Evolutionary conservation across 2,113 vertebrate species (phyloP).

Genomic region (Ranitomeya imitator): DNA sequence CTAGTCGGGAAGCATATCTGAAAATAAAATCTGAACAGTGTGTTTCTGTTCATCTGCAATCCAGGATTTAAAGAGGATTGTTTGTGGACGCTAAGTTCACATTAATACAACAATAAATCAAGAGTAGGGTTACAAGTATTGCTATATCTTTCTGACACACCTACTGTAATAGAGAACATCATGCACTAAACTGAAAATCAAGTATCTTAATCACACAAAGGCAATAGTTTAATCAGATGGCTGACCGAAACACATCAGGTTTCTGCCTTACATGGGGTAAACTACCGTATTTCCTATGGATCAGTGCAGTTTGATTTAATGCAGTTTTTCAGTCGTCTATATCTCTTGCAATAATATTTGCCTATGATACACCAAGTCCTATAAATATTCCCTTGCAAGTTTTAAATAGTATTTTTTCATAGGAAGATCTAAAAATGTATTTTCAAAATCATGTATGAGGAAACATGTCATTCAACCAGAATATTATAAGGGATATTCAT

Average conservation of each 20-base stretch:
- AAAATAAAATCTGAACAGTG: conserved; percentile 16
- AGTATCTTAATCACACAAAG: conserved; percentile 4
- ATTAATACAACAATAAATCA: conserved; percentile 37
- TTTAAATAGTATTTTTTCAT: background rate
- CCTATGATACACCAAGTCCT: background rate
- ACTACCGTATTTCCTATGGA: background rate
- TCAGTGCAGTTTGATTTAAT: background rate
- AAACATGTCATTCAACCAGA: too few relatives aligned
- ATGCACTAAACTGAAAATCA: conserved; percentile 3
- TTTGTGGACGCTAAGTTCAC: conserved; percentile 34
- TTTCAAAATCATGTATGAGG: too few relatives aligned
- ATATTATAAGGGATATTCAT: too few relatives aligned
- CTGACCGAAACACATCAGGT: background rate
- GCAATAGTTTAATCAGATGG: background rate
- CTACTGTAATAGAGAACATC: conserved; percentile 41
- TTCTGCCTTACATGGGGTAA: background rate
- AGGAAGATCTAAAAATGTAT: background rate
- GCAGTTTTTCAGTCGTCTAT: background rate
- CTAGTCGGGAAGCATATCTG: background rate
- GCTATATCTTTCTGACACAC: conserved; percentile 25
- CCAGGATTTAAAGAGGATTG: conserved; percentile 35
- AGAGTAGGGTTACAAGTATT: conserved; percentile 47
- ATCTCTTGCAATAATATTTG: background rate
- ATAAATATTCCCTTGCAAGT: background rate
- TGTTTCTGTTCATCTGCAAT: conserved; percentile 40